Evolutionary conservation across 2,888 invertebrate species (phyloP).

Genomic region (Catonia carolina): DNA sequence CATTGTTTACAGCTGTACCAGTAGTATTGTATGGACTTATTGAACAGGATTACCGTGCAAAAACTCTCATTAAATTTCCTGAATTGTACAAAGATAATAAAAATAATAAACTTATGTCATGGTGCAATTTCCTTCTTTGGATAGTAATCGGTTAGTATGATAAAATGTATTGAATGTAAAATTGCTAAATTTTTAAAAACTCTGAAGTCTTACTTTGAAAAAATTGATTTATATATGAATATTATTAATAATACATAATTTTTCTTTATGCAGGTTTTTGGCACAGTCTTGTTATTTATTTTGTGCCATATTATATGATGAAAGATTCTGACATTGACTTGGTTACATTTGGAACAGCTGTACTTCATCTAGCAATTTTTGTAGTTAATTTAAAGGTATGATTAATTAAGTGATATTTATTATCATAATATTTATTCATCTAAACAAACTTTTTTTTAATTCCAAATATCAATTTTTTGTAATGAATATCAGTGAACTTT

Average conservation of each 20-base stretch:
- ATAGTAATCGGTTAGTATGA: constrained; percentile 42
- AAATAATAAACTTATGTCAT: constrained; percentile 57
- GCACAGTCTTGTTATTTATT: constrained; percentile 58
- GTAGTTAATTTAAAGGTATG: constrained; percentile 51
- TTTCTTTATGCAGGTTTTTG: constrained; percentile 48
- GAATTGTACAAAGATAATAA: constrained; percentile 57
- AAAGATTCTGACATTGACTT: constrained; percentile 37
- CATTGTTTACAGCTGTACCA: constrained; percentile 67
- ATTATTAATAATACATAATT: background rate
- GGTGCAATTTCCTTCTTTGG: constrained; percentile 58
- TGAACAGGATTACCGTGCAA: constrained; percentile 61
- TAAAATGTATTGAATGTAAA: background rate
- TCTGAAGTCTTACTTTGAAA: too few relatives aligned
- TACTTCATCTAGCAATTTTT: constrained; percentile 52
- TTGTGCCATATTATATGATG: constrained; percentile 41
- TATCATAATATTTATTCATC: constrained; percentile 1
- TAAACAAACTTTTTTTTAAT: background rate
- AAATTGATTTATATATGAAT: too few relatives aligned
- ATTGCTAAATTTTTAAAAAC: background rate
- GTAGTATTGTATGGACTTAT: constrained; percentile 65
- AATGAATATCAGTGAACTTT: too few relatives aligned
- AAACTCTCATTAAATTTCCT: constrained; percentile 53
- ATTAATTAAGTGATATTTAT: background rate
- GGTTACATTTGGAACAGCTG: constrained; percentile 54
- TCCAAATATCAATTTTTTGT: too few relatives aligned